Conservation (phyloP, 1,140 invertebrate genomes). For the Rhyzopertha dominica region DNA sequence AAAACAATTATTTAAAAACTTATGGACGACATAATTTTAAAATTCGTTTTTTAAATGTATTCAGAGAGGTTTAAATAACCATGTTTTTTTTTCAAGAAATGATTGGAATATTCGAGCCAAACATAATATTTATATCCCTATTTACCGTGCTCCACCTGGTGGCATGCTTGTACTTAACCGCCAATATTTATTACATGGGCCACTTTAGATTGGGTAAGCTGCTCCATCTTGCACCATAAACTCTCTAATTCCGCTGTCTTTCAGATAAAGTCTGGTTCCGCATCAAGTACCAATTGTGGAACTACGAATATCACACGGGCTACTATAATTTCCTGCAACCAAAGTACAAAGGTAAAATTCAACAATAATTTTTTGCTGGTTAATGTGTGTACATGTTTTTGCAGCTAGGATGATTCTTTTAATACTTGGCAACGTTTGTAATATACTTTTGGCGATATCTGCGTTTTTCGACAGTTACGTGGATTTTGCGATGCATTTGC, state of each 20-base stretch:
- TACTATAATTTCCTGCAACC: constrained; percentile 50
- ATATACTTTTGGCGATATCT: constrained; percentile 67
- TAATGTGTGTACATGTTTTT: too few species aligned
- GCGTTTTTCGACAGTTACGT: constrained; percentile 60
- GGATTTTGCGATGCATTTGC: constrained; percentile 77
- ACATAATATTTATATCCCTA: constrained; percentile 67
- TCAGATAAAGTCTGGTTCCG: constrained; percentile 45
- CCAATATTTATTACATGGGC: constrained; percentile 85
- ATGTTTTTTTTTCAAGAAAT: constrained; percentile 52
- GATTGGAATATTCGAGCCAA: constrained; percentile 72
- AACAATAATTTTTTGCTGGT: too few species aligned
- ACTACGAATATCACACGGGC: constrained; percentile 44
- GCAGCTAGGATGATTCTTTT: constrained; percentile 53
- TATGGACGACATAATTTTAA: too few species aligned
- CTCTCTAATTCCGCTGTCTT: too few species aligned
- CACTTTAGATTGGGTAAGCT: constrained; percentile 65
- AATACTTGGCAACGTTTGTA: constrained; percentile 66
- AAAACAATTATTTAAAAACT: too few species aligned
- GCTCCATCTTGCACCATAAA: too few species aligned
- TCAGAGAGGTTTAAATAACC: constrained; percentile 37
- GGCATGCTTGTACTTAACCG: constrained; percentile 65
- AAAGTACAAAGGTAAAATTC: constrained; percentile 49
- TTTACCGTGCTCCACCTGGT: constrained; percentile 70
- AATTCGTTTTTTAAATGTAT: too few species aligned
- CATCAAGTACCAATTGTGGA: constrained; percentile 46